Base-by-base conservation (phyloP, 2,888 invertebrate species). In the Lomographa bimaculata region DNA sequence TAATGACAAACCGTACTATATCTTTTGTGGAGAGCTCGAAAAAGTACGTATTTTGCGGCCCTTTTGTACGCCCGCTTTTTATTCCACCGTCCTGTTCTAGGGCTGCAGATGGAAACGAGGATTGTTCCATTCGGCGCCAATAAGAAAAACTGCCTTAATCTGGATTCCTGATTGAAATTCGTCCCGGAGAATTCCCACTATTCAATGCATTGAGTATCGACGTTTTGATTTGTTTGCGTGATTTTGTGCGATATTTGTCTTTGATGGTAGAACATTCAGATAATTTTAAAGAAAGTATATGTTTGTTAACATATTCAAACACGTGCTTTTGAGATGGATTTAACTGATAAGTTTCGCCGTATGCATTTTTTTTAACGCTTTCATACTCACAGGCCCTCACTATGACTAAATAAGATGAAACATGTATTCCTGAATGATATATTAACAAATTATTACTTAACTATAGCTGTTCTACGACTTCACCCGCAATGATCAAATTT, bases 1-100 rank as follows among this genome's bases (percentile, higher is more conserved):
- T 89, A 87, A 89, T 87, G 87, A 87, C 87, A 89, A 87, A 89
- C 87, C 87, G 85, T 87, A 87, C 87, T 89, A 87, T 89, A 87
- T 89, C 87, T 89, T 86, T 87, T 89, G 87, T 87, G 83, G 82
- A 86, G 82, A 83, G 82, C 83, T 82, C 82, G 83, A 81, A 81
- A 83, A 83, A 89, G 86, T 86, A 87, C 87, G 87, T 86, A 87
- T 87, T 87, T 79, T 86, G 87, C 83, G 85, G 86, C 83, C 79
- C 83, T 87, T 87, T 89, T 89, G 87, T 87, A 67, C 70, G 77
- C 72, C 72, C 75, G 75, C 81, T 87, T 86, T 85, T 85, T 85
- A 81, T 83, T 77, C 71, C 64, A 58, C 69, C 62, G 64, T 69
- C 63, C 57, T 66, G 60, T 57, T 59, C 71, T 68, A 68, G 66